Conservation (phyloP, 2,797 vertebrate genomes). For the Lagodon rhomboides region DNA sequence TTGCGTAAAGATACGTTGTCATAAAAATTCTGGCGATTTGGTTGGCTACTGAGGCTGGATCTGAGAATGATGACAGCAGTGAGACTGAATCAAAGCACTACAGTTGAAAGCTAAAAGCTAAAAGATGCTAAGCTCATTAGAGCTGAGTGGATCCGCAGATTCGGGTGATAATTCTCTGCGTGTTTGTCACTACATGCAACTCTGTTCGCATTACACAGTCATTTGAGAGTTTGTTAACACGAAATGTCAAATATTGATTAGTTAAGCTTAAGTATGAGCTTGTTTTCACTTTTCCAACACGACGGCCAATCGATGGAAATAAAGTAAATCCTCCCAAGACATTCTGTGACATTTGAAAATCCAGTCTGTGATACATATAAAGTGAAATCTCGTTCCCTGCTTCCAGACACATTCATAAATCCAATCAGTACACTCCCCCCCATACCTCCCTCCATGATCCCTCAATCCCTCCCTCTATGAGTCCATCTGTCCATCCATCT, state of each 20-base stretch:
- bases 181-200: not conserved
- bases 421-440: not conserved
- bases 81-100: not conserved
- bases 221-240: not conserved
- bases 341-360: constrained; percentile 7
- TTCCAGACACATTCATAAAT: constrained; percentile 35
- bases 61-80: not conserved
- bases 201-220: not conserved
- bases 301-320: not conserved
- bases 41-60: not conserved
- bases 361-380: not conserved
- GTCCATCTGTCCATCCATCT: constrained; percentile 66
- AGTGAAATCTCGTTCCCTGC: not conserved
- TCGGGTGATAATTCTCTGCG: not conserved
- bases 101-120: not conserved
- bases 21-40: too few species aligned
- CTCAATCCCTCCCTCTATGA: constrained; percentile 50
- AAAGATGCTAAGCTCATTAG: not conserved
- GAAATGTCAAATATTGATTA: not conserved
- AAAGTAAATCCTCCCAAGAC: not conserved
- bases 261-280: not conserved
- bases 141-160: not conserved
- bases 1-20: too few species aligned
- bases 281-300: not conserved
- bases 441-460: constrained; percentile 15